Conservation (phyloP, 2,888 invertebrate species). For the Odontomyia ornata region DNA sequence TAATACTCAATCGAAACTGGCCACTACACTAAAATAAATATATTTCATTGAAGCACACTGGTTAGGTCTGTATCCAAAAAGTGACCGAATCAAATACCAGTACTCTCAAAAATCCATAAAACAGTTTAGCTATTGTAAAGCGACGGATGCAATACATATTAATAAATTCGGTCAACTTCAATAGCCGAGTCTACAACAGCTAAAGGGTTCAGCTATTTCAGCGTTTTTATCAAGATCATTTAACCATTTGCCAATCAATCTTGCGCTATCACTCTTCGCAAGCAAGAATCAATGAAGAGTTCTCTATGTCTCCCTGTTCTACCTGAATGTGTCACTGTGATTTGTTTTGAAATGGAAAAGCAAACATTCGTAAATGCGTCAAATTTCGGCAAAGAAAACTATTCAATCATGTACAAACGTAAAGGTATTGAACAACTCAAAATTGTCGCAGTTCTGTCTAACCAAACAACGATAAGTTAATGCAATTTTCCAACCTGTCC, state of each 20-base stretch:
- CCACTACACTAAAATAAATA: conserved; percentile 24
- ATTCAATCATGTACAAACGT: not conserved
- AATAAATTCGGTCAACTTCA: not conserved
- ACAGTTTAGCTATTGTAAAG: conserved; percentile 8
- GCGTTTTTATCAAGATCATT: not conserved
- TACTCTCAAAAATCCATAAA: not conserved
- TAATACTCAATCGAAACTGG: not conserved
- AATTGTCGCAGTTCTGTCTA: conserved; percentile 32
- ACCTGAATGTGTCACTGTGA: not conserved
- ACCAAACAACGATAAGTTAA: not conserved
- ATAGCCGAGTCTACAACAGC: not conserved
- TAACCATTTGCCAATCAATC: not conserved
- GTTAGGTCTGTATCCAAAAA: not conserved
- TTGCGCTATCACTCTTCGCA: not conserved
- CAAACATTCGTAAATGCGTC: not conserved
- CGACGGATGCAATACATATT: conserved; percentile 21
- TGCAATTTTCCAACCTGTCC: conserved; percentile 74
- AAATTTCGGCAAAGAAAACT: not conserved
- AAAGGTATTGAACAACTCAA: conserved; percentile 1
- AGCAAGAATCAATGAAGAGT: not conserved
- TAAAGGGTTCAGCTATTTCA: not conserved
- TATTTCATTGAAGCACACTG: conserved; percentile 2
- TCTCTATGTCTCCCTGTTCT: conserved; percentile 45
- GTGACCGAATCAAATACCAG: not conserved
- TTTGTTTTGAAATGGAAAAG: not conserved